A percentile compares a stretch with the other conserved stretches of the same genome.
Evolutionary conservation across 2,888 invertebrate species (phyloP).

Genomic region (Diaphora mendica): DNA sequence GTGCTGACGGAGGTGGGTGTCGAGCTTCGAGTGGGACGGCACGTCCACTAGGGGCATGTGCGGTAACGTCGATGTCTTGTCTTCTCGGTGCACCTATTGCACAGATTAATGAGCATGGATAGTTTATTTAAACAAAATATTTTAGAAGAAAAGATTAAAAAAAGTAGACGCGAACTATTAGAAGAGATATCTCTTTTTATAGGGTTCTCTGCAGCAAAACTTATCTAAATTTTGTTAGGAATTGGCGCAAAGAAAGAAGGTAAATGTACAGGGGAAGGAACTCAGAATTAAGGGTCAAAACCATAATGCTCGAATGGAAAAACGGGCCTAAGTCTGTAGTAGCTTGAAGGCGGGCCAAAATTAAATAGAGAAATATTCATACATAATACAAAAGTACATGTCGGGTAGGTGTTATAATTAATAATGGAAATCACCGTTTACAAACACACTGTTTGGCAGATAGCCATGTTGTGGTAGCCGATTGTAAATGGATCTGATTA

Average conservation of each 20-base stretch:
- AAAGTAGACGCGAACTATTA: too few species aligned
- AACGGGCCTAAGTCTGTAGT: neutral
- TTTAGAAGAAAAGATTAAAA: neutral
- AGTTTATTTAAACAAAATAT: neutral
- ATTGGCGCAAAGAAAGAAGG: neutral
- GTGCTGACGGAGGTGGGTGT: constrained; percentile 92
- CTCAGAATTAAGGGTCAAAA: too few species aligned
- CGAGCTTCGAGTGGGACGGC: constrained; percentile 85
- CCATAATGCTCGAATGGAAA: neutral
- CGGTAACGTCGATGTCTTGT: constrained; percentile 96
- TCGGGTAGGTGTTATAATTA: constrained; percentile 4
- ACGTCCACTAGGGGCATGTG: constrained; percentile 95
- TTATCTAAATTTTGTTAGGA: too few species aligned
- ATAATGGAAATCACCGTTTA: constrained; percentile 18
- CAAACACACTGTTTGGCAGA: constrained; percentile 19
- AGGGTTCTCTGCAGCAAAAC: too few species aligned
- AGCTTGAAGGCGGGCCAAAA: neutral
- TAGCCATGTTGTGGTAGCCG: constrained; percentile 15
- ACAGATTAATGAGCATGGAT: neutral
- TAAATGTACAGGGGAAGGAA: neutral
- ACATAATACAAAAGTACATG: neutral
- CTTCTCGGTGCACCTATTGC: constrained; percentile 90
- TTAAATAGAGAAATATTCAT: neutral
- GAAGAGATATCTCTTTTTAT: too few species aligned
- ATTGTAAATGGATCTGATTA: constrained; percentile 10